Evolutionary conservation across 1,140 invertebrate species (phyloP), one percentile per base, ranked within the genome.

Genomic region (Pteromalus puparum): DNA sequence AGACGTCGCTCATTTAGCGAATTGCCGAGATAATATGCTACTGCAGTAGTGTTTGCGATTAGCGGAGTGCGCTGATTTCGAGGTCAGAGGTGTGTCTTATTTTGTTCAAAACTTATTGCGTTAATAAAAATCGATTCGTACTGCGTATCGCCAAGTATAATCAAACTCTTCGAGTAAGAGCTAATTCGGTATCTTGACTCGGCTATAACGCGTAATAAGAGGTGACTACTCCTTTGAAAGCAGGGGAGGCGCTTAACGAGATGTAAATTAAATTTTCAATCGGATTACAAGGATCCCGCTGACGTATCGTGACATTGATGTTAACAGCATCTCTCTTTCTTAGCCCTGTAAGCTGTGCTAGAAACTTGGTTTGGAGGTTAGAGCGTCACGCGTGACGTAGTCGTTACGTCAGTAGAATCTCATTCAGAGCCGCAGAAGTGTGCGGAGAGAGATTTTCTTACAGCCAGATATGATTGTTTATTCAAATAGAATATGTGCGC

Each of bases 211-310:
- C 30, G 30, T 34, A 34, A 34, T 34, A 34, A 34, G 6, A 34
- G 30, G 30, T 34, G 30, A 34, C 30, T 34, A 34, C 30, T 34
- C 4, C 30, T 34, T 34, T 34, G 30, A 34, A 34, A 34, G 30
- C 30, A 34, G 30, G 6, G 46, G 18, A n/a, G 21, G 53, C 53
- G 4, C 15, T 9, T 21, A 61, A 75, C 18, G 24, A 46, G 9
- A 75, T 75, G n/a, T 48, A 75, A 75, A 75, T 75, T 18, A 26
- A 53, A 28, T 46, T 48, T 75, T 46, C 46, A 4, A 28, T 61
- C 7, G 30, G 30, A 34, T 34, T 34, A 5, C 30, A 34, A 5
- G 30, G 30, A 34, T 34, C 30, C 30, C 30, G 30, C 6, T 34
- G 4, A 34, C 30, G 30, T 34, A 34, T 34, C 30, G 30, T 34